Conservation (phyloP, 1,140 invertebrate genomes). For the Hylaeus volcanicus region DNA sequence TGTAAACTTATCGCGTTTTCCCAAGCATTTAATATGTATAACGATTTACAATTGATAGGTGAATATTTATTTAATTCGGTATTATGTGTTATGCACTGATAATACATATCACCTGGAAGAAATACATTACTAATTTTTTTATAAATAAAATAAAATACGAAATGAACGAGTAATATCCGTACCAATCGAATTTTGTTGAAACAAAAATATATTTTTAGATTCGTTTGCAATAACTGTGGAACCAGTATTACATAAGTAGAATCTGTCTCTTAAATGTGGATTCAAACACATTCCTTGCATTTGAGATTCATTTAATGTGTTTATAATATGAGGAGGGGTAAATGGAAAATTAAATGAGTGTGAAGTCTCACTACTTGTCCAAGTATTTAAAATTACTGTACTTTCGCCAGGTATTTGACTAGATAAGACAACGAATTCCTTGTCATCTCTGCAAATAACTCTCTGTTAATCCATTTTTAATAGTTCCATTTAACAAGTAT, state of each 20-base stretch:
- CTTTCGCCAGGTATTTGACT: conserved; percentile 71
- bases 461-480: not conserved
- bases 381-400: conserved; percentile 73
- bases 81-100: conserved; percentile 74
- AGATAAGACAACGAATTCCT: conserved; percentile 72
- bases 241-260: conserved; percentile 71
- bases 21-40: conserved; percentile 70
- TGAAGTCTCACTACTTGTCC: conserved; percentile 65
- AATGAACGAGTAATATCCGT: conserved; percentile 22
- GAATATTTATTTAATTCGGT: conserved; percentile 63
- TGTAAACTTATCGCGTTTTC: conserved; percentile 60
- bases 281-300: conserved; percentile 73
- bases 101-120: conserved; percentile 75
- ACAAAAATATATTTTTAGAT: conserved; percentile 59
- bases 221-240: conserved; percentile 56
- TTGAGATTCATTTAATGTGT: conserved; percentile 68
- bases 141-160: not conserved
- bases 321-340: conserved; percentile 66
- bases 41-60: conserved; percentile 64
- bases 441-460: conserved; percentile 60
- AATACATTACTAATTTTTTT: not conserved
- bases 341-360: conserved; percentile 72
- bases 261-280: conserved; percentile 69
- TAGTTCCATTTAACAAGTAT: conserved; percentile 13
- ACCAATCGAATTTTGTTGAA: conserved; percentile 77